These are phyloP conservation scores for Blomia tropicalis DNA, from an alignment of 2,888 invertebrate genomes.

Conservation along the genomic window DNA sequence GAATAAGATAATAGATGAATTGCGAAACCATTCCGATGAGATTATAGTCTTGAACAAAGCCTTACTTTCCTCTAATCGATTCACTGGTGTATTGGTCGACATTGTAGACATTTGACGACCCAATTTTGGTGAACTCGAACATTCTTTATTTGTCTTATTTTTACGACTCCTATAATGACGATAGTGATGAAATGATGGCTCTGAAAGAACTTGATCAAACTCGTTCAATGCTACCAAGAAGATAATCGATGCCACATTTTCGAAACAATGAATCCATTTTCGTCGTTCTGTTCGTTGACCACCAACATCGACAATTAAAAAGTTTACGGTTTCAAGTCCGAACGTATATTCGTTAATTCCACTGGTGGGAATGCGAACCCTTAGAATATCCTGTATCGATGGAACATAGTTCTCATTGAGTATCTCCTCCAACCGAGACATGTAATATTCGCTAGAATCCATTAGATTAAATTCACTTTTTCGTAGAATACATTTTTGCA, in stretches of 20 bases:
- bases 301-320: slow-evolving; percentile 45
- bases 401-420: slow-evolving; percentile 33
- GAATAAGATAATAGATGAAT: slow-evolving; percentile 44
- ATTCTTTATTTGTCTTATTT: not conserved
- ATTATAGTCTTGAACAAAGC: slow-evolving; percentile 45
- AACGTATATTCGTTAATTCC: slow-evolving; percentile 48
- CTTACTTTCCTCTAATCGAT: slow-evolving; percentile 45
- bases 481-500: slow-evolving; percentile 33
- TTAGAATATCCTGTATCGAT: slow-evolving; percentile 35
- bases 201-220: slow-evolving; percentile 42
- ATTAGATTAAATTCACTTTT: slow-evolving; percentile 34
- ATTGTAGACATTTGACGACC: not conserved
- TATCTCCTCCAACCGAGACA: slow-evolving; percentile 34
- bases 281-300: slow-evolving; percentile 43
- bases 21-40: slow-evolving; percentile 45
- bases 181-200: not conserved
- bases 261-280: slow-evolving; percentile 46
- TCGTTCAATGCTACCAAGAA: slow-evolving; percentile 45
- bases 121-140: not conserved
- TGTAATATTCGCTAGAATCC: slow-evolving; percentile 32
- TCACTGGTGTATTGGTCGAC: slow-evolving; percentile 35
- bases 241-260: slow-evolving; percentile 46
- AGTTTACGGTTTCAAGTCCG: slow-evolving; percentile 45
- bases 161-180: not conserved
- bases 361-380: slow-evolving; percentile 35